Conservation (phyloP, 2,113 vertebrate genomes). For the Paracanthobrama guichenoti region DNA sequence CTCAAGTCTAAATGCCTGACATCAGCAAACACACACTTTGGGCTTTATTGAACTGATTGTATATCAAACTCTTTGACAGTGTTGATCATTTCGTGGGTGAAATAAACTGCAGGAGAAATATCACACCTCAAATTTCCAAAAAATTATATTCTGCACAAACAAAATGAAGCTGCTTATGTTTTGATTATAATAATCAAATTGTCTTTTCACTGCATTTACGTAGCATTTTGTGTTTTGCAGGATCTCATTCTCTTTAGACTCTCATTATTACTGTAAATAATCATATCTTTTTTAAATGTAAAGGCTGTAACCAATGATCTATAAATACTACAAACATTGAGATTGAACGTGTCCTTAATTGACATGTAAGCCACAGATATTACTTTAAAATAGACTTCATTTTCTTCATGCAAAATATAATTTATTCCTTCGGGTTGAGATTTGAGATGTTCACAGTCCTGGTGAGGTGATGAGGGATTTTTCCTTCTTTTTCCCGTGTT, state of each 20-base stretch:
- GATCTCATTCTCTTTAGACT: not conserved
- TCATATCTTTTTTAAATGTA: no score
- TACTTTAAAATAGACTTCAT: no score
- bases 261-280: not conserved
- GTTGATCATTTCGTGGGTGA: not conserved
- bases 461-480: not conserved
- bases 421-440: not conserved
- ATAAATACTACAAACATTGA: not conserved
- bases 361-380: not conserved
- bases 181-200: not conserved
- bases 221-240: not conserved
- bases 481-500: not conserved
- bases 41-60: not conserved
- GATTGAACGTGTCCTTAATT: not conserved
- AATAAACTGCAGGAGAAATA: no score
- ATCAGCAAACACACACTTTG: not conserved
- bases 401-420: not conserved
- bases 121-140: not conserved
- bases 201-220: not conserved
- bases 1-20: not conserved
- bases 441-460: not conserved
- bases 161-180: not conserved
- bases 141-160: conserved; percentile 4
- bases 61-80: not conserved
- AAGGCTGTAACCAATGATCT: no score